Evolutionary conservation across 2,113 vertebrate species (phyloP), one percentile per base, ranked within the genome.

Genomic region (Promerops cafer): DNA sequence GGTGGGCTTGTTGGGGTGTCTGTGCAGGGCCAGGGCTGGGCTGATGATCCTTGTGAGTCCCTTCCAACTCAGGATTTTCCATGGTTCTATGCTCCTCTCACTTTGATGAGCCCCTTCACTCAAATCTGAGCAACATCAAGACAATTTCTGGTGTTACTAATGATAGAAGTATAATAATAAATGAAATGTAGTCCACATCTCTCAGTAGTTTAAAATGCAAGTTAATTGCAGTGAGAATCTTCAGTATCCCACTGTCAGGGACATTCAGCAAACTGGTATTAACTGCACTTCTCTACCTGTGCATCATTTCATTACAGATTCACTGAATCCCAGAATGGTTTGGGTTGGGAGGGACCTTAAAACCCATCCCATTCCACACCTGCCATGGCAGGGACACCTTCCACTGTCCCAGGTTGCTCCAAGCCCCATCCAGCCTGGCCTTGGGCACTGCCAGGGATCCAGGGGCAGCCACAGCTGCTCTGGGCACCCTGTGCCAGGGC

Each of bases 281-380:
- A 52, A 42, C 30, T 16, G 54, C 6, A 15, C 37, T 50, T 53
- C 49, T 87, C 69, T 95, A 98, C 98, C 98, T 98, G 98, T 18
- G 98, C 98, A n/a, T 98, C 98, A 54, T 98, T 98, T 80, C 98
- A 93, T 54, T 98, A 83, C 14, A 69, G 39, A 45, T 53, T 76
- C 54, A 47, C 54, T 7, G 47, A 68, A 76, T 54, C 47, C 20
- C 47, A 61, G 17, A 42, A 23, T 23, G 15, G 18, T 22, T 90
- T 54, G 21, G 31, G 24, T 40, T 40, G 54, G 63, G 8, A 35
- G 21, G n/a, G n/a, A 19, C 26, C 7, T 53, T 8, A 47, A 83
- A 68, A 7, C 13, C n/a, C 61, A 68, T n/a, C 78, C 24, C 16
- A 8, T 52, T 1, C 39, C 6, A 53, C 20, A 17, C 47, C 45